Conservation (phyloP, 1,140 invertebrate genomes). For the Cotesia chilonis region DNA sequence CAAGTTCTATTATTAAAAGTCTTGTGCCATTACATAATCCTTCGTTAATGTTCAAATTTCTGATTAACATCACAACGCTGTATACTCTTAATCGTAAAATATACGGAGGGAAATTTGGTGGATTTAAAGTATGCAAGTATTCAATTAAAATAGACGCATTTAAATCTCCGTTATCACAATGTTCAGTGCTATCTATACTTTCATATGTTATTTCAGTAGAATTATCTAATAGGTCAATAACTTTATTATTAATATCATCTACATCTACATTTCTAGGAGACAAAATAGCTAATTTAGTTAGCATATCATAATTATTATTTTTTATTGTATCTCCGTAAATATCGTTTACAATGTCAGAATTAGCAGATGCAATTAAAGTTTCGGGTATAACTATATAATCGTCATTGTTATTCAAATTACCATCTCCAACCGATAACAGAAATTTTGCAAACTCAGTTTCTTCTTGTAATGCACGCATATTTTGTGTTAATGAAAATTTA, state of each 20-base stretch:
- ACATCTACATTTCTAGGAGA: conserved; percentile 29
- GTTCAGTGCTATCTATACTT: conserved; percentile 25
- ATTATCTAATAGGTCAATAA: conserved; percentile 29
- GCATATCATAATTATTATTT: not conserved
- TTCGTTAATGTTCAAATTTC: conserved; percentile 36
- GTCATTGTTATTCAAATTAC: not conserved
- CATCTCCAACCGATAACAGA: not conserved
- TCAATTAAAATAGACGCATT: conserved; percentile 12
- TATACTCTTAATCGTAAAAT: conserved; percentile 41
- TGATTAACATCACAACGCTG: conserved; percentile 36
- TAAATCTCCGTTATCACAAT: conserved; percentile 27
- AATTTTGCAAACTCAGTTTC: conserved; percentile 1
- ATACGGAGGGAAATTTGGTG: conserved; percentile 37
- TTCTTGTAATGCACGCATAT: conserved; percentile 1
- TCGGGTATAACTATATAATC: not conserved
- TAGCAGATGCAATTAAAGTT: not conserved
- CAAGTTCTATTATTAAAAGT: conserved; percentile 34
- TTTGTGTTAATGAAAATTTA: not conserved
- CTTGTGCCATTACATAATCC: conserved; percentile 40
- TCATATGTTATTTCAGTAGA: conserved; percentile 15
- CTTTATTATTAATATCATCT: conserved; percentile 40
- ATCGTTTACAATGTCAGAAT: not conserved
- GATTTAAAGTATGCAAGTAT: conserved; percentile 40
- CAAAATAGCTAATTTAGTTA: not conserved
- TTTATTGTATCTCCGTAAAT: not conserved